Evolutionary conservation across 2,113 vertebrate genomes (phyloP).

Genomic region (Rhinichthys klamathensis): DNA sequence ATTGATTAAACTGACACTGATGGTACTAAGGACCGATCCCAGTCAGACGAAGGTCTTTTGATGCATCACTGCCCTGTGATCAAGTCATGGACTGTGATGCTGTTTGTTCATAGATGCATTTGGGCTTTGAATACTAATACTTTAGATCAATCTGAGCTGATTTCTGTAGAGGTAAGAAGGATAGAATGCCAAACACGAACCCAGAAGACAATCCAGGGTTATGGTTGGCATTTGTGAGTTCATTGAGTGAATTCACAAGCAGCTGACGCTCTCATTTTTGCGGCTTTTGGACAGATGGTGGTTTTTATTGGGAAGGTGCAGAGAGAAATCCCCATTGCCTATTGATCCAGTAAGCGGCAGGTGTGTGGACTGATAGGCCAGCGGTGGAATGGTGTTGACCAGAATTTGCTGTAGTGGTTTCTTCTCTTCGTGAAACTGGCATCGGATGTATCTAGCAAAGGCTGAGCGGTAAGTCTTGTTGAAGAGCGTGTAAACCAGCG

Average conservation of each 20-base stretch:
- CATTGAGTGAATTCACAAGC: constrained; percentile 27
- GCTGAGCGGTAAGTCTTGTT: constrained; percentile 93
- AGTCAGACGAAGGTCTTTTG: neutral
- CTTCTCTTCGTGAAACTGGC: constrained; percentile 87
- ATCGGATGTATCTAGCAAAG: constrained; percentile 89
- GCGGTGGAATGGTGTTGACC: constrained; percentile 90
- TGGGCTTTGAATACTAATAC: neutral
- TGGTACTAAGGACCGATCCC: neutral
- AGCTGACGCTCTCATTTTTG: constrained; percentile 48
- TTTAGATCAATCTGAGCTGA: neutral
- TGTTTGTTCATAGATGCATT: neutral
- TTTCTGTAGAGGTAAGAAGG: constrained; percentile 13
- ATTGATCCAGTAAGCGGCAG: constrained; percentile 77
- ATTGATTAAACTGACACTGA: neutral
- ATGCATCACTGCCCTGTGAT: neutral
- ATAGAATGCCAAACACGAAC: neutral
- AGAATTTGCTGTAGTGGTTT: constrained; percentile 90
- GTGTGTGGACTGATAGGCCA: constrained; percentile 86
- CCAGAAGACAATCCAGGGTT: neutral
- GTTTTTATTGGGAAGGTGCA: constrained; percentile 36
- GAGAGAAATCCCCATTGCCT: constrained; percentile 66
- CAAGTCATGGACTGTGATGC: neutral
- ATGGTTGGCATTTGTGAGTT: neutral
- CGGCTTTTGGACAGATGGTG: constrained; percentile 19
- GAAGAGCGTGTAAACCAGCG: constrained; percentile 92